phyloP scores from a whole-genome alignment of 1,140 invertebrate genomes.

The Saccostrea cuccullata region DNA sequence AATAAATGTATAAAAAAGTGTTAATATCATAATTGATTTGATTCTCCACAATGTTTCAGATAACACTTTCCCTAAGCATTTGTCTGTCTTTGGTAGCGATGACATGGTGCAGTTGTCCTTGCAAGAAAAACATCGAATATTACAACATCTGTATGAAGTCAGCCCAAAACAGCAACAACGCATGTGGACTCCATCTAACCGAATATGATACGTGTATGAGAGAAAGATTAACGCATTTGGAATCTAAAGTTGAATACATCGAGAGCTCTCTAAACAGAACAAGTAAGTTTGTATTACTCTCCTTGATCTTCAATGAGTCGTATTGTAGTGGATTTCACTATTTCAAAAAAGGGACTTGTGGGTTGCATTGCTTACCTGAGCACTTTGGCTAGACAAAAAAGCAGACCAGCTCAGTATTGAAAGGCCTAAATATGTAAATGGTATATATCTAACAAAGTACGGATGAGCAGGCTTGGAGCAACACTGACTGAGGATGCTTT shows the following conservation, averaged over 20 bases:
- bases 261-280: neutral
- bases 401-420: too few species aligned
- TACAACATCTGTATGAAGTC: neutral
- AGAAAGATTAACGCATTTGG: neutral
- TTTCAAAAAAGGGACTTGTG: too few species aligned
- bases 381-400: too few species aligned
- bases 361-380: too few species aligned
- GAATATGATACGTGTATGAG: neutral
- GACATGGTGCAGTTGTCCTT: neutral
- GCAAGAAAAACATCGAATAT: neutral
- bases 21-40: neutral
- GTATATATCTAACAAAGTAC: too few species aligned
- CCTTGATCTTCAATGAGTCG: too few species aligned
- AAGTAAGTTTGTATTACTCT: neutral
- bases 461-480: too few species aligned
- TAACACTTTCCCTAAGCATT: neutral
- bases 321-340: too few species aligned
- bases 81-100: neutral
- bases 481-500: too few species aligned
- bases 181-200: neutral
- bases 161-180: neutral
- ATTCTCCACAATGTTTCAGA: neutral
- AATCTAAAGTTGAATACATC: neutral
- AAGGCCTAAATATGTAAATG: too few species aligned
- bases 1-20: too few species aligned